phyloP scores from a whole-genome alignment of 2,113 vertebrate species.

The Terrapene triunguis region DNA sequence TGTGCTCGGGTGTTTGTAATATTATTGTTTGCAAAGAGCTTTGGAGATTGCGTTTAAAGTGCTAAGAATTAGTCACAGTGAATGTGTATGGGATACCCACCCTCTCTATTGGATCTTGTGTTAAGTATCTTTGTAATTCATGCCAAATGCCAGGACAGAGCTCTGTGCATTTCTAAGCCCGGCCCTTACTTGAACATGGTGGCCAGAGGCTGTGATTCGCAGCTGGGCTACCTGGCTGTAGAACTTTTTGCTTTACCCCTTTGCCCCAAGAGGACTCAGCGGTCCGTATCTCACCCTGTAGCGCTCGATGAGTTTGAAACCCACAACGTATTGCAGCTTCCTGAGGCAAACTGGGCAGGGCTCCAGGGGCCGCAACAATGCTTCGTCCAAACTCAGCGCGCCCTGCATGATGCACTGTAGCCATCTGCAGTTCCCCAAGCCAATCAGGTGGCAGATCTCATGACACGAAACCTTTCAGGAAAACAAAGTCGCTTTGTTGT shows the following conservation, averaged over 20 bases:
- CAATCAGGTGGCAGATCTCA: constrained; percentile 81
- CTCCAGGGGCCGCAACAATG: constrained; percentile 76
- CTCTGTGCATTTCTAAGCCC: not conserved
- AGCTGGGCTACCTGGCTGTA: not conserved
- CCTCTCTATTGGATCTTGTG: not conserved
- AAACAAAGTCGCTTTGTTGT: not conserved
- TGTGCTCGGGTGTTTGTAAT: not conserved
- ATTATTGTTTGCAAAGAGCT: not conserved
- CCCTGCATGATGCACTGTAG: constrained; percentile 85
- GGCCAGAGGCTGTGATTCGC: not conserved
- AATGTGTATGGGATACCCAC: rapidly evolving
- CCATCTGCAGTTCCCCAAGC: constrained; percentile 82
- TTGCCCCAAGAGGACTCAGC: not conserved
- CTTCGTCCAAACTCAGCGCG: constrained; percentile 75
- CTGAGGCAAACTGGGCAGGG: constrained; percentile 82
- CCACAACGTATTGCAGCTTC: constrained; percentile 80
- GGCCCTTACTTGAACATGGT: rapidly evolving
- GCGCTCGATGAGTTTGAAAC: constrained; percentile 81
- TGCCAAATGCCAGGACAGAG: not conserved
- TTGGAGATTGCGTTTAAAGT: not conserved
- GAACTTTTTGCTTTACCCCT: not conserved
- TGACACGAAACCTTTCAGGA: constrained; percentile 76
- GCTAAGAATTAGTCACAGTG: not conserved
- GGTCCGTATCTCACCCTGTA: constrained; percentile 75
- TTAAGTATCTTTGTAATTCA: not conserved